Conservation (phyloP, 2,797 vertebrate genomes). For the Scomberomorus guttatus region DNA sequence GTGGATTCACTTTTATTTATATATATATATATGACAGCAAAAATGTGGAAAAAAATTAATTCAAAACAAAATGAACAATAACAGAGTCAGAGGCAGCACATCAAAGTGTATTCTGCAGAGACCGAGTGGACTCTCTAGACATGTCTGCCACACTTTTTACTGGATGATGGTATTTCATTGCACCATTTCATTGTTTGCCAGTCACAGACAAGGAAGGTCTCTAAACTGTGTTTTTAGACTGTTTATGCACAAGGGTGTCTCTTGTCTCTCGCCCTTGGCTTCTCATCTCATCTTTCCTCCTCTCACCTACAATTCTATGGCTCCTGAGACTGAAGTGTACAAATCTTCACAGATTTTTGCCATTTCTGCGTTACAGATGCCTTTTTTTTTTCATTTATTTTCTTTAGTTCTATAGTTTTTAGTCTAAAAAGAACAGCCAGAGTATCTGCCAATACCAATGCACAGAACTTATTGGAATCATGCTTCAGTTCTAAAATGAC, state of each 20-base stretch:
- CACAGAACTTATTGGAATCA: too few relatives aligned
- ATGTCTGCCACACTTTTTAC: neutral
- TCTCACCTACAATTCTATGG: neutral
- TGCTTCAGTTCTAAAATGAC: too few relatives aligned
- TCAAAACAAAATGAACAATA: neutral
- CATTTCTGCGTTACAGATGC: neutral
- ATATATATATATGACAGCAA: too few relatives aligned
- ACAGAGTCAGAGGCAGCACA: neutral
- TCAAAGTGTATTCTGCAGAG: neutral
- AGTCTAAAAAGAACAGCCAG: neutral
- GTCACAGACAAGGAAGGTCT: neutral
- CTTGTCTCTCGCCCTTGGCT: too few relatives aligned
- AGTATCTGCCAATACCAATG: neutral
- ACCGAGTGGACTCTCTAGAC: neutral
- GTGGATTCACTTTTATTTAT: too few relatives aligned
- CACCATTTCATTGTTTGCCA: neutral
- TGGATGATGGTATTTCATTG: constrained; percentile 8
- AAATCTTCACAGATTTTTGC: neutral
- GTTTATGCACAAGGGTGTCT: neutral
- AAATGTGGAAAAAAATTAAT: too few relatives aligned
- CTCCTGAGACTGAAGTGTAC: neutral
- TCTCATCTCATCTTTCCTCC: neutral
- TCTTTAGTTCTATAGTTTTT: neutral
- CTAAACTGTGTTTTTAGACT: neutral
- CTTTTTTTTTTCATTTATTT: neutral